Evolutionary conservation across 2,888 invertebrate species (phyloP).

Genomic region (Flabesymbios commensalis): DNA sequence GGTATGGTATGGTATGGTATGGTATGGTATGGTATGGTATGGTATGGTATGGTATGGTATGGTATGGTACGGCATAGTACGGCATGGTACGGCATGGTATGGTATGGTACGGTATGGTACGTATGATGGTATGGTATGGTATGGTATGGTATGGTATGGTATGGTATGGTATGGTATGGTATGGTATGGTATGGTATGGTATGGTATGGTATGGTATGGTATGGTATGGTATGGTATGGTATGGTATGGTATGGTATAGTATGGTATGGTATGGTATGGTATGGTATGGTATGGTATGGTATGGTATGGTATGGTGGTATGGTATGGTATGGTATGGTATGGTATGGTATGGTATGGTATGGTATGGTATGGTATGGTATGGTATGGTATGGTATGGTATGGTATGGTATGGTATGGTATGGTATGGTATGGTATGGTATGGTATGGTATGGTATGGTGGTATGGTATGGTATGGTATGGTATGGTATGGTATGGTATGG

Average conservation of each 20-base stretch:
- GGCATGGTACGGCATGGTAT: conserved; percentile 11
- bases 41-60: conserved; percentile 1
- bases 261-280: conserved; percentile 2
- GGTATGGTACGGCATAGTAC: conserved; percentile 13
- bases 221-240: conserved; percentile 9
- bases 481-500: too few relatives aligned
- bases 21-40: not conserved
- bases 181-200: conserved; percentile 19
- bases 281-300: conserved; percentile 3
- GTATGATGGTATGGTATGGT: conserved; percentile 16
- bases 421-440: not conserved
- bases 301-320: not conserved
- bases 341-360: conserved; percentile 5
- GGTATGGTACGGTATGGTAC: conserved; percentile 16
- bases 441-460: too few relatives aligned
- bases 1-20: conserved; percentile 10
- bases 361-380: conserved; percentile 2
- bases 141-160: conserved; percentile 16
- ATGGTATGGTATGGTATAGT: conserved; percentile 4
- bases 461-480: too few relatives aligned
- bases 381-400: not conserved
- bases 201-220: not conserved
- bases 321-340: conserved; percentile 13
- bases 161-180: conserved; percentile 18
- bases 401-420: not conserved